These are phyloP conservation scores for Microtus pennsylvanicus DNA, from an alignment of 2,113 vertebrate species.

Conservation along the genomic window DNA sequence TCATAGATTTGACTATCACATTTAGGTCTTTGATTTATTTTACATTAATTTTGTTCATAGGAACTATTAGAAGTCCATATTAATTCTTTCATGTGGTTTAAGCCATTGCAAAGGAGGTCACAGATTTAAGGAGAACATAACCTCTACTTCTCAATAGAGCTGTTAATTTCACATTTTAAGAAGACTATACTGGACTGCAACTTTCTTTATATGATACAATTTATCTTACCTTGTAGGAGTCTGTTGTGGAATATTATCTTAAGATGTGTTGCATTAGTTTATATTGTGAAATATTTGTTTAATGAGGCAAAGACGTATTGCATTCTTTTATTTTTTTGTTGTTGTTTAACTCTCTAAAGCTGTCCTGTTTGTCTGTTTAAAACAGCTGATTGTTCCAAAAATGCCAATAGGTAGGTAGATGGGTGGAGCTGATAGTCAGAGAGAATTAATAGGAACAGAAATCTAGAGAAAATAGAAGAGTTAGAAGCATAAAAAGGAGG, in stretches of 20 bases:
- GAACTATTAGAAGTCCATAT: not conserved
- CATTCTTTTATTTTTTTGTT: not conserved
- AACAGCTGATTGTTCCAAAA: not conserved
- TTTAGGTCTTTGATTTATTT: not conserved
- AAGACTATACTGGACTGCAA: not conserved
- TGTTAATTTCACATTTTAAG: not conserved
- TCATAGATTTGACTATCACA: not conserved
- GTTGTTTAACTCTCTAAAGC: not conserved
- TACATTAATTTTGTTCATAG: not conserved
- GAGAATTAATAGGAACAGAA: not conserved
- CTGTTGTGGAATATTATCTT: no score
- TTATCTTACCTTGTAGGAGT: not conserved
- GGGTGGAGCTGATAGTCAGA: not conserved
- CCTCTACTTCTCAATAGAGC: not conserved
- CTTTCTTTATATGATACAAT: not conserved
- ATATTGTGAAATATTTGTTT: not conserved
- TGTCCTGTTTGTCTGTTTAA: not conserved
- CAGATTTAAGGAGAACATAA: not conserved
- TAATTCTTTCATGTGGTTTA: not conserved
- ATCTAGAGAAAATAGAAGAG: not conserved
- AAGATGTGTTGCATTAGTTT: not conserved
- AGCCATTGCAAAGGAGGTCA: not conserved
- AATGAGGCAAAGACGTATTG: not conserved
- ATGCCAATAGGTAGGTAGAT: not conserved
- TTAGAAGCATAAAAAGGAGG: not conserved